A percentile compares a stretch with the other conserved stretches of the same genome.
Evolutionary conservation across 2,888 invertebrate genomes (phyloP).

Genomic region (Leptopilina syphax): DNA sequence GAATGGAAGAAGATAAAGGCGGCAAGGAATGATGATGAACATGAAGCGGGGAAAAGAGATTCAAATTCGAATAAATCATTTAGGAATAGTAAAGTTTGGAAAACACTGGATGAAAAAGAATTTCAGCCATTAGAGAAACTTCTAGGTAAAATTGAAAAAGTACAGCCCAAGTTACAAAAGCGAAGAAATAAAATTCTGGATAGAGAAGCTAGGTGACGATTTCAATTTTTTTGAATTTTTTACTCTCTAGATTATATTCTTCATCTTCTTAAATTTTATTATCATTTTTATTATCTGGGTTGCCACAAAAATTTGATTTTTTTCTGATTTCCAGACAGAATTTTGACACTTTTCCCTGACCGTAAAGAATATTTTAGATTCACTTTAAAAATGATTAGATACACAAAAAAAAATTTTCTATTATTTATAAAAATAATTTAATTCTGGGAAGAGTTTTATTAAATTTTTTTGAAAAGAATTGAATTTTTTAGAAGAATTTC

Average conservation of each 20-base stretch:
- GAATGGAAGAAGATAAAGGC: conserved; percentile 91
- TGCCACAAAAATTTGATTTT: too few species aligned
- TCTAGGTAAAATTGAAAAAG: conserved; percentile 80
- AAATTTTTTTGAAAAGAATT: too few species aligned
- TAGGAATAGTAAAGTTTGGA: conserved; percentile 57
- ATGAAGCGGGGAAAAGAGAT: conserved; percentile 72
- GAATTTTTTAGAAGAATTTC: too few species aligned
- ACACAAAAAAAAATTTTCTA: too few species aligned
- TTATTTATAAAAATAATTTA: too few species aligned
- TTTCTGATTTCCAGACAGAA: too few species aligned
- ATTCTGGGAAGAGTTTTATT: too few species aligned
- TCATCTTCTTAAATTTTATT: neutral
- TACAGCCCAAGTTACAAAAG: conserved; percentile 81
- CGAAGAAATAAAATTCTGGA: conserved; percentile 82
- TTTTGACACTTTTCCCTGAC: too few species aligned
- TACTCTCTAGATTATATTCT: neutral
- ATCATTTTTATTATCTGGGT: too few species aligned
- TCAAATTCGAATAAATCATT: conserved; percentile 54
- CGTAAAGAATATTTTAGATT: too few species aligned
- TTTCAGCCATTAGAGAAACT: conserved; percentile 81
- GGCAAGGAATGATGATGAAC: conserved; percentile 79
- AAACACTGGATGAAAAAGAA: conserved; percentile 77
- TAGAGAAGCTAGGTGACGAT: conserved; percentile 79
- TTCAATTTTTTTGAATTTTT: conserved; percentile 2
- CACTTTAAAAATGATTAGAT: too few species aligned